Evolutionary conservation across 2,797 vertebrate genomes (phyloP).

Genomic region (Psittacula echo): DNA sequence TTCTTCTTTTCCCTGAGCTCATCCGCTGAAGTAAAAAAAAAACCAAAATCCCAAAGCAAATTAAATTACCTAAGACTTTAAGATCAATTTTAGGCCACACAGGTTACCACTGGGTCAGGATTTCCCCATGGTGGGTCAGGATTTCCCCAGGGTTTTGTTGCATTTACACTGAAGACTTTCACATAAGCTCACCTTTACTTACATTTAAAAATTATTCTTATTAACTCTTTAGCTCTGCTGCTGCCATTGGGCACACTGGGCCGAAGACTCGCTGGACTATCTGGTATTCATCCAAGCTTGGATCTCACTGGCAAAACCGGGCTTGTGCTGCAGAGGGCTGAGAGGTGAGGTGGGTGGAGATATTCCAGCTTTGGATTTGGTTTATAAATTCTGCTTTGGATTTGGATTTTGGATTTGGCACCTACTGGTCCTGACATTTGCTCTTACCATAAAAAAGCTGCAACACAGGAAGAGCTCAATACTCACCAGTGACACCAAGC

Average conservation of each 20-base stretch:
- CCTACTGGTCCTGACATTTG: neutral
- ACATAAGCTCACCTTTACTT: neutral
- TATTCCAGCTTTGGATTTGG: neutral
- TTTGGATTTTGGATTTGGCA: neutral
- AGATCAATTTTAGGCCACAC: neutral
- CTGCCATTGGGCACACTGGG: neutral
- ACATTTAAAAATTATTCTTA: neutral
- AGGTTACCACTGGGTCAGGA: neutral
- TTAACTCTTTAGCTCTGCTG: neutral
- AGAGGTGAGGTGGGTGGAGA: neutral
- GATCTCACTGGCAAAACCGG: neutral
- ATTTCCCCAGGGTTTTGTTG: neutral
- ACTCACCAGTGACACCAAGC: neutral
- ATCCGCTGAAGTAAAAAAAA: neutral
- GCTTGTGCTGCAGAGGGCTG: neutral
- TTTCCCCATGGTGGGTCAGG: neutral
- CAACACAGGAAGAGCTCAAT: neutral
- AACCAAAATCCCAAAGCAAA: neutral
- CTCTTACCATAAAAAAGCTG: conserved; percentile 3
- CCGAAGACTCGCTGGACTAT: neutral
- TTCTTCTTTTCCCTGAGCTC: neutral
- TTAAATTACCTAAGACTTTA: neutral
- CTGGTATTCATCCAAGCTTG: neutral
- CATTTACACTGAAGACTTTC: neutral
- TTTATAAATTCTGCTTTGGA: neutral